Percentiles rank a stretch among this genome's conserved stretches.
These are phyloP conservation scores for Gopherus flavomarginatus DNA, from an alignment of 2,113 vertebrate species.

Conservation along the genomic window DNA sequence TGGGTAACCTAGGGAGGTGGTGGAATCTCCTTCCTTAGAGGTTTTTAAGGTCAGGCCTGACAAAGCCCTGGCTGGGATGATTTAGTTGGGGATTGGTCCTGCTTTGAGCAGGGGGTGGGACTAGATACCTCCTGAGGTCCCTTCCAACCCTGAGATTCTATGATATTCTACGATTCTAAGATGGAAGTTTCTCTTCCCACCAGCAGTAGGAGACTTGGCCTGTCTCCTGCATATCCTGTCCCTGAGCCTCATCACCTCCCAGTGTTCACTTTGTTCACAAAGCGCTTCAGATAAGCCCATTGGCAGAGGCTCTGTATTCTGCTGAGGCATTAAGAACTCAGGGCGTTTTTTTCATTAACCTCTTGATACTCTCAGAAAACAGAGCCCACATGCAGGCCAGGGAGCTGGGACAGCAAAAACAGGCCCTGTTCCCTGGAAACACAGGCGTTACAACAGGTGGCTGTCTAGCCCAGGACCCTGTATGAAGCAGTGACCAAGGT, in stretches of 20 bases:
- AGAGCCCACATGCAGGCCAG: not conserved
- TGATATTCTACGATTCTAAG: constrained; percentile 4
- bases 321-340: not conserved
- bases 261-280: constrained; percentile 66
- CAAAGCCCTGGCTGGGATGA: too few relatives aligned
- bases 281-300: constrained; percentile 75
- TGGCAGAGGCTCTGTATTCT: constrained; percentile 56
- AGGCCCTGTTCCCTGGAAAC: fast-evolving
- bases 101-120: too few relatives aligned
- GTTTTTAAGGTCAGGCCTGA: too few relatives aligned
- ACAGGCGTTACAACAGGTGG: fast-evolving
- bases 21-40: too few relatives aligned
- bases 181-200: constrained; percentile 80
- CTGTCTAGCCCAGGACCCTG: not conserved
- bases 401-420: fast-evolving
- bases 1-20: too few relatives aligned
- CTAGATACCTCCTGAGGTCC: too few relatives aligned
- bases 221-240: constrained; percentile 37
- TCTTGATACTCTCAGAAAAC: not conserved
- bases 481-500: too few relatives aligned
- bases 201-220: constrained; percentile 70
- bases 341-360: constrained; percentile 40
- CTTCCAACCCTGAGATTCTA: too few relatives aligned
- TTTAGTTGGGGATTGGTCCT: too few relatives aligned
- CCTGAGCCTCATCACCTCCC: constrained; percentile 64